A percentile compares a stretch with the other conserved stretches of the same genome.
Evolutionary conservation across 2,113 vertebrate genomes (phyloP).

Genomic region (Mirza zaza): DNA sequence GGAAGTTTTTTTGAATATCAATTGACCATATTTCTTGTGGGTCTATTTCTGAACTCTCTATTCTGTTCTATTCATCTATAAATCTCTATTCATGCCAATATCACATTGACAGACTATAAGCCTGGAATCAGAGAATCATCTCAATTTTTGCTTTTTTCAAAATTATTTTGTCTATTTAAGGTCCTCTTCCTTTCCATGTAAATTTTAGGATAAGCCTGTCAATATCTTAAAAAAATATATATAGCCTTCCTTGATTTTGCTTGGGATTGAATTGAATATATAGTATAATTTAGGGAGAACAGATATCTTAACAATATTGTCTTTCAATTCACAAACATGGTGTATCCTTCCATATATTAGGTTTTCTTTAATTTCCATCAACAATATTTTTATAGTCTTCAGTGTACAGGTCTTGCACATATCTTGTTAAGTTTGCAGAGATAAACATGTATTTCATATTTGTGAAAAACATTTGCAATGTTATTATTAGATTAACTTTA

Average conservation of each 20-base stretch:
- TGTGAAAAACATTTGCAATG: slow-evolving; percentile 1
- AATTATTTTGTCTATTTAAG: background rate
- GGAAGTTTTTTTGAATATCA: background rate
- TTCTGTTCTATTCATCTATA: background rate
- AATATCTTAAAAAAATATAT: background rate
- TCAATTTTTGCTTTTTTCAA: background rate
- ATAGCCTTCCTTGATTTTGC: background rate
- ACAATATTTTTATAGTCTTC: background rate
- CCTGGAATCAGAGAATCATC: background rate
- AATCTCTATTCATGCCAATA: background rate
- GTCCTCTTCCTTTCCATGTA: background rate
- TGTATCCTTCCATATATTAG: background rate
- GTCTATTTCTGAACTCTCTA: background rate
- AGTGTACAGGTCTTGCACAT: background rate
- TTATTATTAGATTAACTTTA: background rate
- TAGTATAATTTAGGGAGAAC: background rate
- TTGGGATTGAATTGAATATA: background rate
- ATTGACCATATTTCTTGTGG: background rate
- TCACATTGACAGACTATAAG: background rate
- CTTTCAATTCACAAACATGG: background rate
- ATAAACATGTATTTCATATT: background rate
- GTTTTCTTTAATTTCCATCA: background rate
- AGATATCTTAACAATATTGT: background rate
- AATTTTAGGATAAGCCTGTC: background rate
- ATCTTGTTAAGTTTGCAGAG: background rate